Evolutionary conservation across 2,888 invertebrate genomes (phyloP).

Genomic region (Chelonus formosanus): DNA sequence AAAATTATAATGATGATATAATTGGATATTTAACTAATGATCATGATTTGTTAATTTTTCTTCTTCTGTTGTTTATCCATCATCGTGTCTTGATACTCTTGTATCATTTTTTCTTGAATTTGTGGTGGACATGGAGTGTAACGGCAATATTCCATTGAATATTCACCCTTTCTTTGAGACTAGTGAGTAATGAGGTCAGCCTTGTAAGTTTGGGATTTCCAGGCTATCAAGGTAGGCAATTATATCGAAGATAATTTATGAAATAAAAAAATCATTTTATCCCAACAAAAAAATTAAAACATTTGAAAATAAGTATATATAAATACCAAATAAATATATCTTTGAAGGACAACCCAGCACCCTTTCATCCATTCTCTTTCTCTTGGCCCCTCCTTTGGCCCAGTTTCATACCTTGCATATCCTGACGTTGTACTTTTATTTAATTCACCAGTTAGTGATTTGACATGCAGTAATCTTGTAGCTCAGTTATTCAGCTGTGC

Average conservation of each 20-base stretch:
- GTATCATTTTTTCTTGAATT: constrained; percentile 81
- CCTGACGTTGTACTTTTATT: constrained; percentile 4
- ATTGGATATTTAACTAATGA: too few species aligned
- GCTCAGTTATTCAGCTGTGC: constrained; percentile 16
- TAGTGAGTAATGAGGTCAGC: too few species aligned
- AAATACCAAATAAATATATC: background rate
- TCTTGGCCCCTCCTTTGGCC: constrained; percentile 25
- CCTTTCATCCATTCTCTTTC: constrained; percentile 26
- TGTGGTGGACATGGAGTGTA: constrained; percentile 85
- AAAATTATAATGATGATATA: background rate
- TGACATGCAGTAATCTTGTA: constrained; percentile 23
- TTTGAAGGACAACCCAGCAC: constrained; percentile 19
- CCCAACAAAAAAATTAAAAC: background rate
- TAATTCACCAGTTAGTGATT: constrained; percentile 15
- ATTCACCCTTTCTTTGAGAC: constrained; percentile 99
- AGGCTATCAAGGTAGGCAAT: too few species aligned
- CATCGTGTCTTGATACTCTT: constrained; percentile 75
- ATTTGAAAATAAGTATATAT: background rate
- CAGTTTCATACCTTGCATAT: constrained; percentile 21
- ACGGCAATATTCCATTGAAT: constrained; percentile 95
- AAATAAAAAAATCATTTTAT: background rate
- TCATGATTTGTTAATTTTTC: constrained; percentile 38
- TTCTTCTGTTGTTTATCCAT: constrained; percentile 61
- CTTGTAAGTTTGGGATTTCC: too few species aligned
- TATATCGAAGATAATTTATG: too few species aligned